Evolutionary conservation across 2,113 vertebrate genomes (phyloP).

Genomic region (Scytalopus superciliaris): DNA sequence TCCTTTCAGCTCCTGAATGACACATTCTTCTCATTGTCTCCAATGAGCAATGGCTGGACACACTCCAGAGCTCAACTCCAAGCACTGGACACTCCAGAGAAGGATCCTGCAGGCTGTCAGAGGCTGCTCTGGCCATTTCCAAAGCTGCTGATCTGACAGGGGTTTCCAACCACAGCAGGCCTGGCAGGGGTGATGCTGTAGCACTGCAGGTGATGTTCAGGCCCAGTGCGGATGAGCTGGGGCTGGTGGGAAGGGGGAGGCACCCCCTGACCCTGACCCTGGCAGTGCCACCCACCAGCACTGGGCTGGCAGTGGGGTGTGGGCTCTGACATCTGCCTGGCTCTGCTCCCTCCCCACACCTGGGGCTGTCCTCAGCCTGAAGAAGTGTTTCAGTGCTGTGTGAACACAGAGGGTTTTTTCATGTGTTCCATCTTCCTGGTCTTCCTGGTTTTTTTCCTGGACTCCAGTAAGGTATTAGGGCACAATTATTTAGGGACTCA

Average conservation of each 20-base stretch:
- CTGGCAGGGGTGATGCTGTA: too few relatives aligned
- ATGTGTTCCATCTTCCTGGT: fast-evolving
- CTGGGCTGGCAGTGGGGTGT: neutral
- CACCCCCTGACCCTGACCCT: neutral
- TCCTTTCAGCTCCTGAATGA: neutral
- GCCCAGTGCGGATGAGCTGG: neutral
- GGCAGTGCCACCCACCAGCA: neutral
- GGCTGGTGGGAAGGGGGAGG: neutral
- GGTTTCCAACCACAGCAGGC: too few relatives aligned
- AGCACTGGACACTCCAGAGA: neutral
- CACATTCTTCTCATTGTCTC: neutral
- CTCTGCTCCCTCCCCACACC: neutral
- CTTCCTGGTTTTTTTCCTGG: fast-evolving
- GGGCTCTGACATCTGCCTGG: fast-evolving
- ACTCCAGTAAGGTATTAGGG: fast-evolving
- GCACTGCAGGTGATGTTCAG: too few relatives aligned
- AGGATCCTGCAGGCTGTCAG: neutral
- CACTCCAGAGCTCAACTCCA: neutral
- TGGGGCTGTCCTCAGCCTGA: neutral
- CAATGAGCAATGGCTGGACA: neutral
- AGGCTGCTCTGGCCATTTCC: neutral
- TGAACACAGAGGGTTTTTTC: neutral
- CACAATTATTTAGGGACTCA: neutral
- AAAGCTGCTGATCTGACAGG: neutral
- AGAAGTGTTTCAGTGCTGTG: neutral